Evolutionary conservation across 2,888 invertebrate genomes (phyloP).

Genomic region (Nectonema munidae): DNA sequence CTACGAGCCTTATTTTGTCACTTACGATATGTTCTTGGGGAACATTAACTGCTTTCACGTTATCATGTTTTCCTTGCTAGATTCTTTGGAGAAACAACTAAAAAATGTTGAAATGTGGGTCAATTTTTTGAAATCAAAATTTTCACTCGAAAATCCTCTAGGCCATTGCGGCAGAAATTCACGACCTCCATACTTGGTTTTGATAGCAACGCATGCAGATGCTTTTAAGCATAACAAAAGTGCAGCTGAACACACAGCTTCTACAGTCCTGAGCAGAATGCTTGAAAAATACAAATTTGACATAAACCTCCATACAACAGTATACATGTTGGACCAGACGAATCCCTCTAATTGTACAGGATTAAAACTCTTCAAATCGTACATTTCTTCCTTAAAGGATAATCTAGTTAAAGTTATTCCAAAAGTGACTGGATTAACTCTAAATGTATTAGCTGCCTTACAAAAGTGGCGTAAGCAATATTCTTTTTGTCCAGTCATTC

Average conservation of each 20-base stretch:
- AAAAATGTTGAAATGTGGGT: constrained; percentile 36
- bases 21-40: constrained; percentile 40
- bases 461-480: constrained; percentile 25
- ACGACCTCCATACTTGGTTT: constrained; percentile 27
- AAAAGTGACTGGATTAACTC: constrained; percentile 31
- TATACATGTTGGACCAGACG: not conserved
- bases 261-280: not conserved
- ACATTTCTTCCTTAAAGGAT: not conserved
- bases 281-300: not conserved
- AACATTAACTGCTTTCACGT: constrained; percentile 32
- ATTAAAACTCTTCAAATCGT: not conserved
- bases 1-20: constrained; percentile 33
- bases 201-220: constrained; percentile 35
- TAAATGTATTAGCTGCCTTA: constrained; percentile 25
- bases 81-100: constrained; percentile 31
- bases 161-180: constrained; percentile 31
- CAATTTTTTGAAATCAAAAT: constrained; percentile 29
- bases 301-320: not conserved
- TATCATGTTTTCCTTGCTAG: constrained; percentile 35
- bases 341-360: not conserved
- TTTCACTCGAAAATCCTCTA: constrained; percentile 20
- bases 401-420: constrained; percentile 24
- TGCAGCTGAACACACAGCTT: not conserved
- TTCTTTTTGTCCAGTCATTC: constrained; percentile 32
- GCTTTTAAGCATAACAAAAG: not conserved